Conservation (phyloP, 1,140 invertebrate genomes). For the Octopus bimaculoides region DNA sequence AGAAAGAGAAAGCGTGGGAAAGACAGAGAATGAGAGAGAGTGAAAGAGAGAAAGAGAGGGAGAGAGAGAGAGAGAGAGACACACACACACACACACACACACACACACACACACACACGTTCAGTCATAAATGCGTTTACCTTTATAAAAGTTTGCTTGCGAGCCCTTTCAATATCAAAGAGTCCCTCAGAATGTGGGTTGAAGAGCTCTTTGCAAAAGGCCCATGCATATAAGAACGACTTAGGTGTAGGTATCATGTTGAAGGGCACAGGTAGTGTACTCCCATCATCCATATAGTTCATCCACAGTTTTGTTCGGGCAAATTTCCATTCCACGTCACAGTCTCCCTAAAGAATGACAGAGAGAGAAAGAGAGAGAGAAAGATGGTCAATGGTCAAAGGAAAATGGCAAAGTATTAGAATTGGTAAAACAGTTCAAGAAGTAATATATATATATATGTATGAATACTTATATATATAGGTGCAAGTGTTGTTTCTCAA, state of each 20-base stretch:
- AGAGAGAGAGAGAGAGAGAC: too few species aligned
- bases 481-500: too few species aligned
- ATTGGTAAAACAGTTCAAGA: too few species aligned
- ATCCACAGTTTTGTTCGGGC: constrained; percentile 88
- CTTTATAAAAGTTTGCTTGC: constrained; percentile 54
- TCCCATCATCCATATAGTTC: constrained; percentile 89
- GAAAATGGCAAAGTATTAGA: too few species aligned
- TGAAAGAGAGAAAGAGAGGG: too few species aligned
- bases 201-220: constrained; percentile 31
- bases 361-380: background rate
- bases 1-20: too few species aligned
- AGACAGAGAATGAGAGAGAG: too few species aligned
- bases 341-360: constrained; percentile 67
- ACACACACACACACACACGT: too few species aligned
- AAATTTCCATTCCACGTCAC: constrained; percentile 93
- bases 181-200: constrained; percentile 25
- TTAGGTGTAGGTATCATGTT: constrained; percentile 85
- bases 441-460: too few species aligned
- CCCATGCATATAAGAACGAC: constrained; percentile 44
- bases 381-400: background rate
- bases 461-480: too few species aligned
- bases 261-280: constrained; percentile 84
- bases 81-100: too few species aligned
- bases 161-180: constrained; percentile 34
- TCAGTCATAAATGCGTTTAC: constrained; percentile 23